Conservation (phyloP, 2,888 invertebrate species). For the Criorhina ranunculi region DNA sequence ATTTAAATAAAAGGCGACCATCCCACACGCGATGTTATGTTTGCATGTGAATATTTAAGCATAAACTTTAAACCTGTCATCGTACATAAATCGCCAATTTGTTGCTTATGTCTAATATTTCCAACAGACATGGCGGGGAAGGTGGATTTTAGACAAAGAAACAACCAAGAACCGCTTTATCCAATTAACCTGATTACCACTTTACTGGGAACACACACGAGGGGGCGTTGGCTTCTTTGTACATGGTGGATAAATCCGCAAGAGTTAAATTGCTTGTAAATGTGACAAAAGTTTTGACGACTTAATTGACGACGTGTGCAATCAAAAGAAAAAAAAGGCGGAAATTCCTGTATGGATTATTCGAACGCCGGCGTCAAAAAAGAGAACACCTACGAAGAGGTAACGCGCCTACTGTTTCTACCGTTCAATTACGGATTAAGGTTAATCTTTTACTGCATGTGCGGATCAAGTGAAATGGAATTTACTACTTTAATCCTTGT, state of each 20-base stretch:
- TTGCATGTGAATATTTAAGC: conserved; percentile 48
- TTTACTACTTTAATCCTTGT: neutral
- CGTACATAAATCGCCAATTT: conserved; percentile 69
- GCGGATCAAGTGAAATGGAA: conserved; percentile 4
- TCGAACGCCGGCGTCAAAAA: conserved; percentile 46
- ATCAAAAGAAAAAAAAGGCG: conserved; percentile 21
- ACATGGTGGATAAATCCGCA: conserved; percentile 10
- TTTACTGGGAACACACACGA: conserved; percentile 40
- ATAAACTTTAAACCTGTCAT: conserved; percentile 62
- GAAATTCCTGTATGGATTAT: conserved; percentile 25
- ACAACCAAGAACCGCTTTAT: conserved; percentile 60
- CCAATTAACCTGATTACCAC: conserved; percentile 73
- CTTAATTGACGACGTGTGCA: conserved; percentile 44
- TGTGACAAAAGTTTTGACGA: conserved; percentile 69
- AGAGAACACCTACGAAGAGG: conserved; percentile 23
- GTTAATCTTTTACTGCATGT: neutral
- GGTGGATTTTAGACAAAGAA: conserved; percentile 34
- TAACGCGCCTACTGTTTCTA: conserved; percentile 1
- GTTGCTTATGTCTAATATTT: conserved; percentile 52
- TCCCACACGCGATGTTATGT: conserved; percentile 44
- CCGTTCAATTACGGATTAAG: conserved; percentile 10
- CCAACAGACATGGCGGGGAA: neutral
- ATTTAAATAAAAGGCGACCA: conserved; percentile 12
- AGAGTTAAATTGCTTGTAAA: conserved; percentile 62
- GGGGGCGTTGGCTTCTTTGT: conserved; percentile 45